Base-by-base conservation (phyloP, 1,140 invertebrate genomes). In the Condylostylus longicornis region DNA sequence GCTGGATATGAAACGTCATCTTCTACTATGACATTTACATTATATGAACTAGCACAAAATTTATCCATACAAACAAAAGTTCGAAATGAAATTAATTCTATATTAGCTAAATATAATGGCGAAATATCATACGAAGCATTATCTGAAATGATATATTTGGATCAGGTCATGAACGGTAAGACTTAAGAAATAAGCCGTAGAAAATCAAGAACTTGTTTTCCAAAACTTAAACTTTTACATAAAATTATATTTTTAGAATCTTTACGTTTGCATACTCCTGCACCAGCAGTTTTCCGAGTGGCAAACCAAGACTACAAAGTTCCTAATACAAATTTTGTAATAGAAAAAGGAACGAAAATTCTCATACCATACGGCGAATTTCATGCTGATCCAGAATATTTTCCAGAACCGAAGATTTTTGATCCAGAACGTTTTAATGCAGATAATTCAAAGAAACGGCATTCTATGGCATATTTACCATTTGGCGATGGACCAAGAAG, bases 401-500 rank as follows among this genome's bases (percentile, higher is more conserved):
- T 64, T 47, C 65, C 68, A 0, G 51, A 75, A 13, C 72, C 75
- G 1, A 61, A 72, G 5, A 44, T 50, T 13, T 77, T 72, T 41
- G 62, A 74, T 50, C 74, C 75, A 0, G 65, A 71, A 30, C 50
- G 75, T 28, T 77, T 75, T 38, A 57, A 47, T 9, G 46, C 61
- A 1, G 63, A 71, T 34, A 61, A 62, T 38, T 27, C 53, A 1
- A 48, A 51, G n/a, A 46, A 49, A 5, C 58, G 73, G 25, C 64
- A 62, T 33, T 63, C 54, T 0, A 70, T 62, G 47, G 41, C 61
- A 8, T 79, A 69, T 48, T 47, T 82, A 28, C 71, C 79, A 2
- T 84, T 84, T 51, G 77, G 76, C 1, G 74, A 76, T 45, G 78
- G 79, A 17, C 71, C 71, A 3, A 62, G 77, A 3, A 74, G 70